Base-by-base conservation (phyloP, 2,113 vertebrate genomes). In the Noturus placidus region DNA sequence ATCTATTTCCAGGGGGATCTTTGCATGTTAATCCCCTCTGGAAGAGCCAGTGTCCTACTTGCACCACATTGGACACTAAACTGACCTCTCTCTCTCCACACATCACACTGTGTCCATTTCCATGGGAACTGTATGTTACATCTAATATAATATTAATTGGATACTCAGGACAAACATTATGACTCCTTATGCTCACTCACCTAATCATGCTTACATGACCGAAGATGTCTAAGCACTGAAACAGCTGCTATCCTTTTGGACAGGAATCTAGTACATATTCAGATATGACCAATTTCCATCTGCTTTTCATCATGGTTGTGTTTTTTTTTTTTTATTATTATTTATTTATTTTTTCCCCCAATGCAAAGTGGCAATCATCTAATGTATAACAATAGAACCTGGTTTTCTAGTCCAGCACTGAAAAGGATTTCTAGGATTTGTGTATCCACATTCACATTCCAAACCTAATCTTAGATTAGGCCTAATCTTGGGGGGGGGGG, bases 21-120 rank as follows among this genome's bases (percentile, higher is more conserved):
- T 88, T 88, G 88, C 88, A 90, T 30, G 22, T 83, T 20, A 87
- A 90, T 76, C 88, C 92, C 69, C 38, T 88, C 83, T 91, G 87
- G 91, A 91, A 91, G 89, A 90, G 91, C 78, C 35, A 82, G 84
- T 91, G 91, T 93, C 91, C 90, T 88, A 63, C 84, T 30, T 87
- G 59, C 61, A 69, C 59, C 87, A 86, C 61, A 88, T 27, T 84
- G 88, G 79, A 89, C 87, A 61, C 89, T 90, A 91, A 65, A 27
- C 50, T 38, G 80, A 57, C 63, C 42, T 46, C 27, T 82, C 67
- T 82, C 78, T 79, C 35, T 42, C 70, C 46, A 80, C 50, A 67
- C 57, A 79, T 61, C 27, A 70, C 33, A 54, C 77, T 57, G 61
- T 79, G 56, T 79, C 59, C n/a, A 57, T 87, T 52, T 87, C 78